Evolutionary conservation across 2,888 invertebrate species (phyloP), one percentile per base, ranked within the genome.

Genomic region (Tachina lurida): DNA sequence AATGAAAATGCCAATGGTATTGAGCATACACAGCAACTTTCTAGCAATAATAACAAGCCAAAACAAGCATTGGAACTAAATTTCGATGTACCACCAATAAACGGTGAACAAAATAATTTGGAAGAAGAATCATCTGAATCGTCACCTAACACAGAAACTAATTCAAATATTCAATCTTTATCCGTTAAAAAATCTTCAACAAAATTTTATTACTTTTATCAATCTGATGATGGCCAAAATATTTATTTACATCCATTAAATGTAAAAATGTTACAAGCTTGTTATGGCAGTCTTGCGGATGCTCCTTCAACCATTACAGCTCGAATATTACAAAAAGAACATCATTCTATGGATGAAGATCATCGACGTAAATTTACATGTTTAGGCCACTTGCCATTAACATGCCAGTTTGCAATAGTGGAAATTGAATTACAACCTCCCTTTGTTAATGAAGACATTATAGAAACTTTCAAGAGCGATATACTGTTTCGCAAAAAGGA

Each of bases 191-290:
- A 71, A 12, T 13, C 49, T 1, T 96, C 95, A 93, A 95, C 94
- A 22, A 92, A 90, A 87, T 89, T 89, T 81, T 92, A 92, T 85
- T 92, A 91, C 88, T 91, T 91, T 86, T 92, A 93, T 93, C 88
- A 92, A 97, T 98, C 97, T 87, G 94, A 95, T 60, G 98, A 98
- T 92, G 98, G 98, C 0, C 98, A 98, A 92, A 97, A 98, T 91
- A 95, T 98, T 76, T 99, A 97, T 92, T 93, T 99, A 85, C 97
- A 98, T 93, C 96, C 97, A 15, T 93, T 99, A 89, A 99, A 99
- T 92, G 96, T 97, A 10, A 96, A 96, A 84, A 97, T 98, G 95
- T 92, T 99, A 89, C 96, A 97, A 90, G 95, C 95, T 80, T 96
- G 97, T 80, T 98, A 97, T 93, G 98, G 97, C 10, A 94, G 95